These are phyloP conservation scores for Cyclina sinensis DNA, from an alignment of 1,140 invertebrate species.

Conservation along the genomic window DNA sequence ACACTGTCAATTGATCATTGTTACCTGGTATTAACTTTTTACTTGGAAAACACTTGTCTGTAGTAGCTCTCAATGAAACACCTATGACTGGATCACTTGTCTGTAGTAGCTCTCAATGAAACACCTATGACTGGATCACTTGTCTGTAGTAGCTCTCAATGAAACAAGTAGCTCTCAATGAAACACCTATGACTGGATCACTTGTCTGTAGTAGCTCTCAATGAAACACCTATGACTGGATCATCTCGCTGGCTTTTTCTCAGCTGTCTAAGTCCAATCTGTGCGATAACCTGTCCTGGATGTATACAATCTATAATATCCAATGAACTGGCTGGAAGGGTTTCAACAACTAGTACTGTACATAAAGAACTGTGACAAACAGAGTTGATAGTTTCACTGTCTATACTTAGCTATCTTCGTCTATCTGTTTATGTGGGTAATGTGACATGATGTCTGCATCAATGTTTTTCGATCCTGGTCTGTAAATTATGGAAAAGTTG, in stretches of 20 bases:
- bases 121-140: too few species aligned
- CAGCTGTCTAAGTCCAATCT: neutral
- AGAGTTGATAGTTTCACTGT: neutral
- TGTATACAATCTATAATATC: neutral
- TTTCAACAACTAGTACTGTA: neutral
- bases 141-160: too few species aligned
- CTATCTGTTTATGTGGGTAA: neutral
- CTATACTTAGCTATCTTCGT: constrained; percentile 20
- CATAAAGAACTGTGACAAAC: neutral
- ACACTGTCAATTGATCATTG: too few species aligned
- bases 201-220: neutral
- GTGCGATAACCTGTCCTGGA: neutral
- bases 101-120: too few species aligned
- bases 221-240: too few species aligned
- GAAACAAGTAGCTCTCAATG: neutral
- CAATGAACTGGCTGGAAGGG: neutral
- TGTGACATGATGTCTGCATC: constrained; percentile 24
- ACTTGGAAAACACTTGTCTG: too few species aligned
- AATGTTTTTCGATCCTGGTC: constrained; percentile 3
- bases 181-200: neutral
- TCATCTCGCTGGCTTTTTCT: too few species aligned
- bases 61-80: too few species aligned
- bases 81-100: neutral
- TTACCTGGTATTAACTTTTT: too few species aligned
- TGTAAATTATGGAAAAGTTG: constrained; percentile 21